A percentile compares a stretch with the other conserved stretches of the same genome.
These are phyloP conservation scores for Harpalus rubripes DNA, from an alignment of 2,888 invertebrate species.

Conservation along the genomic window DNA sequence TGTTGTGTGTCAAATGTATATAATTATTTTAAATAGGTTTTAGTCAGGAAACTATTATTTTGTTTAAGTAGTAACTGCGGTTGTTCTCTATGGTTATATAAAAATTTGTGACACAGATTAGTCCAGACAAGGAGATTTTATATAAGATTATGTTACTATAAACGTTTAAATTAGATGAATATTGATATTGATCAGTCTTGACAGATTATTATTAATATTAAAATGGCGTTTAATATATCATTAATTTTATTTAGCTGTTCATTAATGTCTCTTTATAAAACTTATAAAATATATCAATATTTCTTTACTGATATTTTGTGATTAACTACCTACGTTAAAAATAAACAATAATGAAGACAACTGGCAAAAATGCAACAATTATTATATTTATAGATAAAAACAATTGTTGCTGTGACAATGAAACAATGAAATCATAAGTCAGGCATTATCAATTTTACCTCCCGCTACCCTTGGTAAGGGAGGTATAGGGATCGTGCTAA, in stretches of 20 bases:
- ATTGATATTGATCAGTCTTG: background rate
- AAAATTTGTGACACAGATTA: background rate
- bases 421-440: no score
- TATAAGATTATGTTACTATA: background rate
- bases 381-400: no score
- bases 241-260: background rate
- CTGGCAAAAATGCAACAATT: no score
- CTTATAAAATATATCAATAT: no score
- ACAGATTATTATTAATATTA: background rate
- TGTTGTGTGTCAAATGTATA: background rate
- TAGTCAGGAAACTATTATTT: background rate
- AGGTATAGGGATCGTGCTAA: no score
- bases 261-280: background rate
- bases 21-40: conserved; percentile 4
- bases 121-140: background rate
- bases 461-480: no score
- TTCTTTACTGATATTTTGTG: no score
- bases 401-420: no score
- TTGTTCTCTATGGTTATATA: background rate
- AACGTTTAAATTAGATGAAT: background rate
- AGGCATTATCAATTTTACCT: no score
- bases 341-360: no score
- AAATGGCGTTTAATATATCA: conserved; percentile 5
- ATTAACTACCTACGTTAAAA: no score
- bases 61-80: background rate